Evolutionary conservation across 2,888 invertebrate species (phyloP), one percentile per base, ranked within the genome.

Genomic region (Cryptocephalus primarius): DNA sequence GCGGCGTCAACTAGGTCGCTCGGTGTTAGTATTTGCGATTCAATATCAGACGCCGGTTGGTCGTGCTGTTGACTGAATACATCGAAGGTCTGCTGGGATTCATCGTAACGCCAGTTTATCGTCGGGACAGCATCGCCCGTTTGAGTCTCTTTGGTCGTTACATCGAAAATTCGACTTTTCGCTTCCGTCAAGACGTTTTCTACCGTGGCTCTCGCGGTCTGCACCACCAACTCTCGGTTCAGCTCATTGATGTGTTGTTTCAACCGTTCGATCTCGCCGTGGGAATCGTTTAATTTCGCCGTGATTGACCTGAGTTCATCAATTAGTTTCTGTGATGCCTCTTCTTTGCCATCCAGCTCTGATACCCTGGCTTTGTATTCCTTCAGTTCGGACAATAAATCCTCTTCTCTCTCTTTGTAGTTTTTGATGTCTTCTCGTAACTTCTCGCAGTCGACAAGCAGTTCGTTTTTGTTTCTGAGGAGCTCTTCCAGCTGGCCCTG

Each of bases 401-500:
- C 57, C 40, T 55, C 53, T 40, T 56, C 55, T 39, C 45, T 57
- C 38, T 47, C 55, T 40, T 63, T 58, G 32, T 49, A 50, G 32
- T 57, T 59, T 45, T 60, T 62, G 32, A 67, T 63, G 50, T 70
- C 68, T 49, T 76, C 75, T 45, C 70, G 67, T 42, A 75, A 60
- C 46, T 64, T 64, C 55, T 72, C 70, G 48, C 64, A 65, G 45
- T 68, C 60, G 38, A 65, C 58, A 8, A 60, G 52, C 38, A 72
- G 51, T 13, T 60, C 59, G 48, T 64, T 66, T 40, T 67, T 68
- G 41, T 65, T 66, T 1, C 55, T 56, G 43, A 67, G 59, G 33
- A 72, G 54, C 32, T 62, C 54, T 46, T 66, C 63, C 39, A 70
- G 52, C 51, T 70, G 75, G 6, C 66, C 61, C 43, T 71, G 74